Percentiles rank a stretch among this genome's conserved stretches.
These are phyloP conservation scores for Ageneiosus marmoratus DNA, from an alignment of 2,113 vertebrate genomes.

Conservation along the genomic window DNA sequence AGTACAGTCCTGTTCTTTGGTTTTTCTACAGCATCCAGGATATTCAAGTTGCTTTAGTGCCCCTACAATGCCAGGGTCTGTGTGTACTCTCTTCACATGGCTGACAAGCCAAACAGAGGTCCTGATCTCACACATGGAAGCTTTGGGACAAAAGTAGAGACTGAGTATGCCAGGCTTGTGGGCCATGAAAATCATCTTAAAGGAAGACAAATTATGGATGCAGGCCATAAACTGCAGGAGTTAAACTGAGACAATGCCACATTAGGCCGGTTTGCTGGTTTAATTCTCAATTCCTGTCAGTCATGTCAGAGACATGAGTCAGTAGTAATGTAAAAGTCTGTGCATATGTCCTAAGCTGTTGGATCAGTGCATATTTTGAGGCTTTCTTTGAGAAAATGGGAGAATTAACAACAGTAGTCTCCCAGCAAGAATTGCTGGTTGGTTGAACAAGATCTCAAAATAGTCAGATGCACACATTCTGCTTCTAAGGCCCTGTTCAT, in stretches of 20 bases:
- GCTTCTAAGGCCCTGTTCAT: neutral
- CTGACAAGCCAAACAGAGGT: neutral
- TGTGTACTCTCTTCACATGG: neutral
- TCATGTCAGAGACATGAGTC: neutral
- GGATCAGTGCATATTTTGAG: neutral
- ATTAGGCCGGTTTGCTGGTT: neutral
- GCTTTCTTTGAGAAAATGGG: neutral
- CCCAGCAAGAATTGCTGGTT: neutral
- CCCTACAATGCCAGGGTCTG: neutral
- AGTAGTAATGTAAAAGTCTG: neutral
- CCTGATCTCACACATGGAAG: neutral
- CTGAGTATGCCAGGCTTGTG: neutral
- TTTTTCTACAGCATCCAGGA: neutral
- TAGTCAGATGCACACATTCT: neutral
- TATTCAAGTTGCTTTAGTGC: neutral
- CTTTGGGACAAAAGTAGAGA: neutral
- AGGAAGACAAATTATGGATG: neutral
- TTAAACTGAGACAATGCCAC: neutral
- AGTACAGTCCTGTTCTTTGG: neutral
- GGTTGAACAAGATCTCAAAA: neutral
- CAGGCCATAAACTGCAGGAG: neutral
- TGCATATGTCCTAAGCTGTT: neutral
- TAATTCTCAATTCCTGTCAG: neutral
- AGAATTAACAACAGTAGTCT: neutral
- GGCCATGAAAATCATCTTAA: neutral